Evolutionary conservation across 2,888 invertebrate species (phyloP).

Genomic region (Limenitis camilla): DNA sequence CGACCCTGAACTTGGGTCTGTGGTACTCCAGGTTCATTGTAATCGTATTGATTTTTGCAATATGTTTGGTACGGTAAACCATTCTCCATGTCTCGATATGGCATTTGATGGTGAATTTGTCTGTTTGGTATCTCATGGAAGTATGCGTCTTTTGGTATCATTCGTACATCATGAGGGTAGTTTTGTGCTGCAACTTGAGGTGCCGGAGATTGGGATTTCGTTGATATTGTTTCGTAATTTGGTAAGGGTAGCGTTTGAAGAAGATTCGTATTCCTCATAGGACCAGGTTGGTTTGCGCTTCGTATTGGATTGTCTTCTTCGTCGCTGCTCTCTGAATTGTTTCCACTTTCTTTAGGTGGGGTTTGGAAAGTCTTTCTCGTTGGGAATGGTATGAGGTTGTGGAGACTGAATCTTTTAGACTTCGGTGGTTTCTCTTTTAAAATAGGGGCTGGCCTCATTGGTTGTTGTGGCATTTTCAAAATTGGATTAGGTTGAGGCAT

Average conservation of each 20-base stretch:
- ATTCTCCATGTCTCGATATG: slow-evolving; percentile 48
- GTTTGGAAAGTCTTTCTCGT: slow-evolving; percentile 67
- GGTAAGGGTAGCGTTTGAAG: slow-evolving; percentile 70
- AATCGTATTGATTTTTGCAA: slow-evolving; percentile 46
- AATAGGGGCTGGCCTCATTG: slow-evolving; percentile 61
- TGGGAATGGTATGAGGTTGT: slow-evolving; percentile 69
- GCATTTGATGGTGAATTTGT: slow-evolving; percentile 48
- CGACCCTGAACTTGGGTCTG: slow-evolving; percentile 47
- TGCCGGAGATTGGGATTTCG: slow-evolving; percentile 57
- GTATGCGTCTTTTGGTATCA: slow-evolving; percentile 76
- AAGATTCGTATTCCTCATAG: slow-evolving; percentile 71
- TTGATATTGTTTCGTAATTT: slow-evolving; percentile 73
- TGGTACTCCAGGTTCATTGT: slow-evolving; percentile 51
- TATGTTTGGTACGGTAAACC: slow-evolving; percentile 46
- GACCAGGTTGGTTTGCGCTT: slow-evolving; percentile 64
- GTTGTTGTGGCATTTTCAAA: slow-evolving; percentile 65
- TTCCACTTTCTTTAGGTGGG: slow-evolving; percentile 64
- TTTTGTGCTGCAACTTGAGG: slow-evolving; percentile 38
- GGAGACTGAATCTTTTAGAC: slow-evolving; percentile 66
- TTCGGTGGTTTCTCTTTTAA: slow-evolving; percentile 67
- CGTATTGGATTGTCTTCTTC: slow-evolving; percentile 71
- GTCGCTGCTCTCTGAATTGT: slow-evolving; percentile 75
- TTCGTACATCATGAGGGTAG: slow-evolving; percentile 42
- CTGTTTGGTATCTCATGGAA: slow-evolving; percentile 76
- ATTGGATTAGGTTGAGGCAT: slow-evolving; percentile 39